A percentile compares a stretch with the other conserved stretches of the same genome.
phyloP scores from a whole-genome alignment of 2,797 vertebrate species.

The Hypotaenidia okinawae region DNA sequence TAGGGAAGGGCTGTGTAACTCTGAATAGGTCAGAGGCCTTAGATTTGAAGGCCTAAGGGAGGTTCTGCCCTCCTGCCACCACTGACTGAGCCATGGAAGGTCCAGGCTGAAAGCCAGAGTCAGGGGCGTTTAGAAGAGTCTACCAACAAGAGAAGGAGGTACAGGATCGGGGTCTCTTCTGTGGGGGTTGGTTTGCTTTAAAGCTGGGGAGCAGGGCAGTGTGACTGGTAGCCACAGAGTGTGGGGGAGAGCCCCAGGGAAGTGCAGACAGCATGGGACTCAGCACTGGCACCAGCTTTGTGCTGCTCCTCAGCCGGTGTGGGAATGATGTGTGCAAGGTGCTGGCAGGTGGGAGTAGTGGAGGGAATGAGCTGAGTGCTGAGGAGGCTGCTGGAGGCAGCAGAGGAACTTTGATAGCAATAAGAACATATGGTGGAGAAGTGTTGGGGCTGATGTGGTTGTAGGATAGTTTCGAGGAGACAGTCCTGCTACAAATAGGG shows the following conservation, averaged over 20 bases:
- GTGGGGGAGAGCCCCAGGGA: neutral
- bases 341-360: neutral
- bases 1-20: neutral
- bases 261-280: accelerated
- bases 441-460: neutral
- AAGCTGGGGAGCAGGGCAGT: neutral
- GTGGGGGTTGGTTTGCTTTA: neutral
- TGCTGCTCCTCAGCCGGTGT: neutral
- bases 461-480: neutral
- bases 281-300: neutral
- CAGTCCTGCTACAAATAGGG: neutral
- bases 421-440: neutral
- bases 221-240: neutral
- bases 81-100: neutral
- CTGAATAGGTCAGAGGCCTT: neutral
- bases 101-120: neutral
- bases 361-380: neutral
- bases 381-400: neutral
- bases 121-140: neutral
- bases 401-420: neutral
- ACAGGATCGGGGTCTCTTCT: neutral
- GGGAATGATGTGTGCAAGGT: neutral
- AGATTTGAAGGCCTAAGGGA: neutral
- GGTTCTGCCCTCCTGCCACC: neutral
- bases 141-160: neutral